phyloP scores from a whole-genome alignment of 1,140 invertebrate genomes.

The Drosophila equinoxialis region DNA sequence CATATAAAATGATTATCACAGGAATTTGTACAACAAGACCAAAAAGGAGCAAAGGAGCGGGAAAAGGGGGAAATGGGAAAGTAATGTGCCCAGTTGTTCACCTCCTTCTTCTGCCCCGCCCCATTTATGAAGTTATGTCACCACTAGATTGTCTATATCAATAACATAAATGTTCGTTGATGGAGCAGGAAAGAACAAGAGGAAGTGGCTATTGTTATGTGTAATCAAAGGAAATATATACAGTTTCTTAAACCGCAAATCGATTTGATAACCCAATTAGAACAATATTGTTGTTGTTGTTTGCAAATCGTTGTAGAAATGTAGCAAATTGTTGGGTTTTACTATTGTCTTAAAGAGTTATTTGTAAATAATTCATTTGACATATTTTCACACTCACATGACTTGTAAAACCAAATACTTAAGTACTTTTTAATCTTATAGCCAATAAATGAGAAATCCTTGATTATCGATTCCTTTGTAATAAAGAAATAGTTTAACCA shows the following conservation, averaged over 20 bases:
- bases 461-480: too few species aligned
- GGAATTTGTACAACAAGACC: constrained; percentile 20
- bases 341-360: too few species aligned
- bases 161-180: constrained; percentile 3
- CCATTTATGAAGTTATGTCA: background rate
- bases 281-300: background rate
- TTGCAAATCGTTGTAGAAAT: background rate
- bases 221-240: background rate
- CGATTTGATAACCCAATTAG: constrained; percentile 3
- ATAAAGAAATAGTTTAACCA: too few species aligned
- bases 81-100: background rate
- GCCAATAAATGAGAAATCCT: too few species aligned
- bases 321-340: background rate
- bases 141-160: constrained; percentile 14
- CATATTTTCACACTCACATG: too few species aligned
- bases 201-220: constrained; percentile 6
- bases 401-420: too few species aligned
- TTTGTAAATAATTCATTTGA: too few species aligned
- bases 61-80: background rate
- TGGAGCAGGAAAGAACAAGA: background rate
- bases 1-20: constrained; percentile 46
- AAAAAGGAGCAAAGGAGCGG: background rate
- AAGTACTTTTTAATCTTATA: too few species aligned
- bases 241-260: constrained; percentile 11
- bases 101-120: background rate